A percentile compares a stretch with the other conserved stretches of the same genome.
Evolutionary conservation across 2,113 vertebrate genomes (phyloP).

Genomic region (Piaya cayana): DNA sequence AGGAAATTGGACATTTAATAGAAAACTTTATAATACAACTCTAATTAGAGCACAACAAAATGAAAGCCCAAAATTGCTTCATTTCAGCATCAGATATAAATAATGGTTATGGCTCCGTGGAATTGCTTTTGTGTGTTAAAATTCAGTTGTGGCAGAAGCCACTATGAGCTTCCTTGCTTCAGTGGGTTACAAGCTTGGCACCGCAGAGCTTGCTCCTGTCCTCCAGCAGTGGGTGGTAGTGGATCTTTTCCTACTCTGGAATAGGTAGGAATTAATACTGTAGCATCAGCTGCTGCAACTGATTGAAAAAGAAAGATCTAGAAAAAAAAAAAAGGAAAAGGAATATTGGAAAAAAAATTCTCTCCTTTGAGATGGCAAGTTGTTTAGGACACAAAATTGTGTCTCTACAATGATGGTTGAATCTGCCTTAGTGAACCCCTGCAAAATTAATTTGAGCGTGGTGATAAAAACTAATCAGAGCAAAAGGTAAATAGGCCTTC

Average conservation of each 20-base stretch:
- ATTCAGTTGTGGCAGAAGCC: neutral
- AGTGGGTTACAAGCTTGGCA: neutral
- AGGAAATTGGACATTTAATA: constrained; percentile 28
- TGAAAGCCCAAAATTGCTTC: constrained; percentile 8
- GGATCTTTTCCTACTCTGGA: neutral
- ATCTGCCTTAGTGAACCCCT: neutral
- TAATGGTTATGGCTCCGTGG: neutral
- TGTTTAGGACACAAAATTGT: neutral
- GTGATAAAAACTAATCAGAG: neutral
- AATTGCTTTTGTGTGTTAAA: neutral
- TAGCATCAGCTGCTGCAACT: neutral
- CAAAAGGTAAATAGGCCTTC: neutral
- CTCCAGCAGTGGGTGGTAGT: neutral
- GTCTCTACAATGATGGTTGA: neutral
- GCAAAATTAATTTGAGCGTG: neutral
- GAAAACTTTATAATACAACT: constrained; percentile 38
- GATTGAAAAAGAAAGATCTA: neutral
- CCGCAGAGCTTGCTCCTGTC: neutral
- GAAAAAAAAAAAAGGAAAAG: neutral
- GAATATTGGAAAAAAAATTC: neutral
- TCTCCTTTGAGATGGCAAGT: neutral
- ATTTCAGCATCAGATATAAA: neutral
- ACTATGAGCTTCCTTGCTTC: neutral
- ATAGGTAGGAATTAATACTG: neutral
- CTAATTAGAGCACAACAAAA: constrained; percentile 42